These are phyloP conservation scores for Hiodon tergisus DNA, from an alignment of 2,113 vertebrate species.

Conservation along the genomic window DNA sequence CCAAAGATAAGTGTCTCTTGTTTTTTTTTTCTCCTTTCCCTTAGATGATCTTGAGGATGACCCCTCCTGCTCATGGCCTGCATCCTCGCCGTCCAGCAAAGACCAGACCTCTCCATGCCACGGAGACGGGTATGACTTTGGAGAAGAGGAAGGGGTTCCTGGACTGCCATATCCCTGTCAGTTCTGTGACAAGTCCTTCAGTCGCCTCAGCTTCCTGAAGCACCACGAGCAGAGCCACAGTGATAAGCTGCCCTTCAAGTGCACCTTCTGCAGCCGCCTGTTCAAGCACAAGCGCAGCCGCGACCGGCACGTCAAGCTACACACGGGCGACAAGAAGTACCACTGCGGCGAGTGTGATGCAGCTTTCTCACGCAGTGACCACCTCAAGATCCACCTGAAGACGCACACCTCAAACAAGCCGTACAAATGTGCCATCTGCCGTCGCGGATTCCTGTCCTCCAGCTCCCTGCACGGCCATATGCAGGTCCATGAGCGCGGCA, in stretches of 20 bases:
- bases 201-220: constrained; percentile 96
- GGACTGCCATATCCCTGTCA: constrained; percentile 95
- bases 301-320: constrained; percentile 93
- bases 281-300: constrained; percentile 98
- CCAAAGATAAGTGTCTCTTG: background rate
- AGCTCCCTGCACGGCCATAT: constrained; percentile 96
- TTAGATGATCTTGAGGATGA: constrained; percentile 91
- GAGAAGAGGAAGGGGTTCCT: constrained; percentile 89
- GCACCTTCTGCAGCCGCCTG: constrained; percentile 92
- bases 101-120: constrained; percentile 94
- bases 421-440: constrained; percentile 97
- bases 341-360: constrained; percentile 96
- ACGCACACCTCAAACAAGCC: constrained; percentile 98
- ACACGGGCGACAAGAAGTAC: constrained; percentile 96
- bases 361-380: constrained; percentile 93
- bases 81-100: constrained; percentile 96
- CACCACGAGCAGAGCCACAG: constrained; percentile 98
- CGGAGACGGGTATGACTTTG: constrained; percentile 92
- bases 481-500: constrained; percentile 94
- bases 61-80: constrained; percentile 92
- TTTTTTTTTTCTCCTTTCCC: background rate
- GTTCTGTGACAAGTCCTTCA: constrained; percentile 97
- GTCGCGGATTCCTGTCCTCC: constrained; percentile 90
- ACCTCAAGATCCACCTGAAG: constrained; percentile 98
- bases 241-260: constrained; percentile 96